Evolutionary conservation across 2,797 vertebrate genomes (phyloP).

Genomic region (Platalea minor): DNA sequence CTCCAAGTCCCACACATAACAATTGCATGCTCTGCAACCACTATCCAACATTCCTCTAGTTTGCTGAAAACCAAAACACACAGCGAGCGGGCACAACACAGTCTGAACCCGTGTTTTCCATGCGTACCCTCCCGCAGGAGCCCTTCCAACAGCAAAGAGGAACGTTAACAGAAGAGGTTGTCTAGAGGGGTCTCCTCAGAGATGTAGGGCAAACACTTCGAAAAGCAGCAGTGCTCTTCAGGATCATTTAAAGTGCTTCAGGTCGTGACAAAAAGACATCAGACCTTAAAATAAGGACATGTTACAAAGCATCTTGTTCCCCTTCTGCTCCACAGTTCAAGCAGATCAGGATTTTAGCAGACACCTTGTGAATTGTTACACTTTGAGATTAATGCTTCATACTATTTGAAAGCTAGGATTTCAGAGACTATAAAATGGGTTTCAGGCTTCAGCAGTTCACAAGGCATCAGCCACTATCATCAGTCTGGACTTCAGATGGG

Average conservation of each 20-base stretch:
- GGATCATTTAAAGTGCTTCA: not conserved
- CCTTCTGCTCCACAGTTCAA: not conserved
- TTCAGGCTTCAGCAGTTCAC: not conserved
- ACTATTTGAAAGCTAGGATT: not conserved
- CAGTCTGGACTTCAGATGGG: not conserved
- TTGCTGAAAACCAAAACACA: not conserved
- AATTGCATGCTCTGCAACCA: not conserved
- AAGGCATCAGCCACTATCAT: not conserved
- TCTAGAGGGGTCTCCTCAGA: not conserved
- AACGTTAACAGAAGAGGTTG: not conserved
- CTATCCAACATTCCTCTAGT: not conserved
- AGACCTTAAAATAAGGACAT: not conserved
- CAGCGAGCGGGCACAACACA: not conserved
- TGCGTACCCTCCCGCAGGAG: not conserved
- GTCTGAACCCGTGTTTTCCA: not conserved
- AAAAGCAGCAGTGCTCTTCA: not conserved
- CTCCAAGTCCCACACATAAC: not conserved
- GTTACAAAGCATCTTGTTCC: not conserved
- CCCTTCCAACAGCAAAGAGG: not conserved
- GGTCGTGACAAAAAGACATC: not conserved
- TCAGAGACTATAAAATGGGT: not conserved
- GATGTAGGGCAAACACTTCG: not conserved
- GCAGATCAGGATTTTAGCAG: not conserved
- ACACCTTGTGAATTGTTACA: not conserved
- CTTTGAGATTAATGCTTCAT: not conserved